Percentiles rank a stretch among this genome's conserved stretches.
phyloP scores from a whole-genome alignment of 92 coral and sea anemone species.

The Epizoanthus stellaris region DNA sequence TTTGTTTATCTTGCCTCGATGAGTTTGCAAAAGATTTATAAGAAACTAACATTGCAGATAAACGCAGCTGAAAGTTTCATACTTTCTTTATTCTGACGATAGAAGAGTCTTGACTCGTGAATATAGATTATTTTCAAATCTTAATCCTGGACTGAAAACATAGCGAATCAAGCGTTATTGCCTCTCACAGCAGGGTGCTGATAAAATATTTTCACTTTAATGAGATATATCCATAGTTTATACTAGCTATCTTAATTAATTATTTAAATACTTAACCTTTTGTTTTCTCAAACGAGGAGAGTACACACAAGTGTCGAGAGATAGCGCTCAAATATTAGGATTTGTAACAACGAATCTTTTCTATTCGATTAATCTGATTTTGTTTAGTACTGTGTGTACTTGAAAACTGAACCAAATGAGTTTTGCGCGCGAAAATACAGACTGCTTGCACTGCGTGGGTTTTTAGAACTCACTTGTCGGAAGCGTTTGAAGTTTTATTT shows the following conservation, averaged over 20 bases:
- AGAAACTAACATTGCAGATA: background rate
- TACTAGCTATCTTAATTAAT: conserved; percentile 38
- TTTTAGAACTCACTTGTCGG: conserved; percentile 16
- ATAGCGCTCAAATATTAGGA: background rate
- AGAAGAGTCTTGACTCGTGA: background rate
- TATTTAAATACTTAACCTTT: conserved; percentile 39
- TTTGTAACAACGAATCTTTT: background rate
- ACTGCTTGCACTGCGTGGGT: background rate
- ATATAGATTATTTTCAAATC: conserved; percentile 20
- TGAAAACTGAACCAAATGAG: background rate
- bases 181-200: conserved; percentile 31
- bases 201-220: conserved; percentile 38
- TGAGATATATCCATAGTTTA: conserved; percentile 36
- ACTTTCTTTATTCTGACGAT: background rate
- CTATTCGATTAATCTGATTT: conserved; percentile 14
- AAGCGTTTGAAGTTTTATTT: conserved; percentile 35
- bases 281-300: conserved; percentile 28
- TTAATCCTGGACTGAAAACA: background rate
- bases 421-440: background rate
- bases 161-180: conserved; percentile 14
- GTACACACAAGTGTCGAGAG: conserved; percentile 30
- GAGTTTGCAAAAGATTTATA: conserved; percentile 20
- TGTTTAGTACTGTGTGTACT: background rate
- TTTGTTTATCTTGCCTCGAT: conserved; percentile 30
- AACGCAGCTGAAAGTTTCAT: background rate